phyloP scores from a whole-genome alignment of 2,797 vertebrate genomes.

The Linurgus olivaceus region DNA sequence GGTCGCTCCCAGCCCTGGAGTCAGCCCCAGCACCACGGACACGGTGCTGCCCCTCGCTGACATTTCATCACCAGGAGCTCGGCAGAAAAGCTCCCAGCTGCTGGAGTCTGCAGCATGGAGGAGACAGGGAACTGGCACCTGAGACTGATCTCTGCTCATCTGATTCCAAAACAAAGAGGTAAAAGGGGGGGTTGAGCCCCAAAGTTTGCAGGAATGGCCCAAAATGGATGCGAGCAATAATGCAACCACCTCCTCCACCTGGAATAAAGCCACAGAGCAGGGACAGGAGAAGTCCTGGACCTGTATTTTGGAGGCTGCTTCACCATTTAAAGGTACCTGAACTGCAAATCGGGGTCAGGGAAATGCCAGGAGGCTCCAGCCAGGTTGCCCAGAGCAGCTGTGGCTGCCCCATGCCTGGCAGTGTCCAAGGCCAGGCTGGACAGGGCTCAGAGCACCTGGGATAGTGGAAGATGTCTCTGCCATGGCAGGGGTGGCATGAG shows the following conservation, averaged over 20 bases:
- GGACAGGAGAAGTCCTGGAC: background rate
- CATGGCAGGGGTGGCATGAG: background rate
- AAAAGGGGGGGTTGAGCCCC: background rate
- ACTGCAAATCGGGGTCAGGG: background rate
- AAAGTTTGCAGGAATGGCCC: background rate
- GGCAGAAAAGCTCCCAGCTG: background rate
- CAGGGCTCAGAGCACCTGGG: background rate
- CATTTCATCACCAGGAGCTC: background rate
- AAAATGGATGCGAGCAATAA: background rate
- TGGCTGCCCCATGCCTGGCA: background rate
- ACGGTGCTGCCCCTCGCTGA: background rate
- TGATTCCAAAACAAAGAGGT: background rate
- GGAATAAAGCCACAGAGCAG: background rate
- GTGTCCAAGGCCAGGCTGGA: background rate
- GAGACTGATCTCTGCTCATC: background rate
- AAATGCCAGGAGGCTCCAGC: background rate
- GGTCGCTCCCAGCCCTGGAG: background rate
- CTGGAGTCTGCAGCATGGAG: background rate
- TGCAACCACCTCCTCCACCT: background rate
- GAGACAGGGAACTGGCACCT: background rate
- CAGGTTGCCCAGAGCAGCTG: background rate
- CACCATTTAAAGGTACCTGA: background rate
- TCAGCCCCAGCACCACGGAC: background rate
- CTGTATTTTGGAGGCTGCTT: background rate
- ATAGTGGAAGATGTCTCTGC: rapidly evolving